phyloP scores from a whole-genome alignment of 2,113 vertebrate species.

The Melozone crissalis region DNA sequence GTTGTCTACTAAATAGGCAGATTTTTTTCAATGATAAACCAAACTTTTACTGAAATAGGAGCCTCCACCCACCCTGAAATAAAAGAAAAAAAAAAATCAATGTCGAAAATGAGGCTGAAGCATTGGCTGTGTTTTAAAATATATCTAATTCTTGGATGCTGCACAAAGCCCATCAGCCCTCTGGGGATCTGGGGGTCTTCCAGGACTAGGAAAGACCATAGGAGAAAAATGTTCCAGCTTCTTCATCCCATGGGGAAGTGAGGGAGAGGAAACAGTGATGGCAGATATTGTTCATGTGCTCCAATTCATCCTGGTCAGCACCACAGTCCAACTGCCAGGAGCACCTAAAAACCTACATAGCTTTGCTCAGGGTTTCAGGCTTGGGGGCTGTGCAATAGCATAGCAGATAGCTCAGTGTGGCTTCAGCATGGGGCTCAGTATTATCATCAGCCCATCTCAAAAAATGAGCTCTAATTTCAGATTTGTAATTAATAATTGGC shows the following conservation, averaged over 20 bases:
- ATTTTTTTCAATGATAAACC: not conserved
- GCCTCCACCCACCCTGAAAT: constrained; percentile 45
- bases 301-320: not conserved
- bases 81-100: not conserved
- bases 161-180: not conserved
- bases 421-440: not conserved
- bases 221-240: not conserved
- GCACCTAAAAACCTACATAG: not conserved
- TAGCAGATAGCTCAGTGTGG: not conserved
- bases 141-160: not conserved
- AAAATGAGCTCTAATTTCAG: not conserved
- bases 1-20: not conserved
- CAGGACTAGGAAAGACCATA: not conserved
- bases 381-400: not conserved
- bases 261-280: not conserved
- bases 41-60: not conserved
- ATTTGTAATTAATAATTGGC: not conserved
- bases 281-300: not conserved
- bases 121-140: not conserved
- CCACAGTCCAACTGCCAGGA: not conserved
- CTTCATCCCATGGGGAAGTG: not conserved
- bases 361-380: not conserved
- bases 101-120: not conserved
- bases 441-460: not conserved
- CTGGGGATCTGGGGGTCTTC: not conserved